Base-by-base conservation (phyloP, 2,797 vertebrate species). In the Chromis chromis region DNA sequence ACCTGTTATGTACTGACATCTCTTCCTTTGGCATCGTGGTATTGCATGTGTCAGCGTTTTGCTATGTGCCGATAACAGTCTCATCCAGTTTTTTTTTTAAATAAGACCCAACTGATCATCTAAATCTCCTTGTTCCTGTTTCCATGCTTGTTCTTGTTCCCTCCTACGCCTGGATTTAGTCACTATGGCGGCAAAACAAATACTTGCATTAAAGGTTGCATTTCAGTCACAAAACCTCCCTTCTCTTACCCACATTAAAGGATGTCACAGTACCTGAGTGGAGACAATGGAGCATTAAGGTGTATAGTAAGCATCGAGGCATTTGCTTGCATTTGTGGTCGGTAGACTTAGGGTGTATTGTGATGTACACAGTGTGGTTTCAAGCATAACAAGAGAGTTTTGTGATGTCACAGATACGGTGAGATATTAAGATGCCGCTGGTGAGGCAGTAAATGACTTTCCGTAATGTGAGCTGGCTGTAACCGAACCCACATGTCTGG, bases 141-240 rank as follows among this genome's bases (percentile, higher is more conserved):
- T 88, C 76, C 70, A 78, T 46, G 71, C 59, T 79, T 19, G 66
- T 70, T 82, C 79, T 81, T 75, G 78, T 80, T 78, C 65, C 84
- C 66, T 78, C 84, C 82, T 74, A 79, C 81, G 77, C 88, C 63
- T 65, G 49, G 78, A 59, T 85, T 83, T 78, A 67, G 88, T 93
- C 90, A 36, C 91, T 86, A 92, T 89, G 92, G 89, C 44, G 78
- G 83, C 89, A 89, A 80, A 90, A 91, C 86, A 93, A 94, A 91
- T 80, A 80, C 59, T 42, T 33, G 62, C 62, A 79, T 85, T 82
- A 83, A 71, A 88, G 89, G 79, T 76, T 24, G 81, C 62, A 52
- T 72, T 85, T 71, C 65, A 68, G 61, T 78, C 78, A 64, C 72
- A 79, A 86, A 87, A 75, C 36, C 66, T 11, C 58, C 46, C 4